Evolutionary conservation across 2,113 vertebrate species (phyloP).

Genomic region (Nesogale talazaci): DNA sequence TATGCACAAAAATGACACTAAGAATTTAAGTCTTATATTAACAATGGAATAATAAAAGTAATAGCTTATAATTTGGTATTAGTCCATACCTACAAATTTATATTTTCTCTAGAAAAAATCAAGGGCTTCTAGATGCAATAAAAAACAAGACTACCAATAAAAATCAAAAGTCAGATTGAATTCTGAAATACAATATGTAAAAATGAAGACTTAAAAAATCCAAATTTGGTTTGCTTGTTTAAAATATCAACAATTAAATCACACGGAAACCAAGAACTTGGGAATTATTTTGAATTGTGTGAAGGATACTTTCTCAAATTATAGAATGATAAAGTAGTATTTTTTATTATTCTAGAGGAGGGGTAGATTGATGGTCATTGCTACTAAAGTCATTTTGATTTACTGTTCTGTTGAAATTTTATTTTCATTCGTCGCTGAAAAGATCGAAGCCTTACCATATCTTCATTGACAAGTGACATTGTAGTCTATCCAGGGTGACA

Average conservation of each 20-base stretch:
- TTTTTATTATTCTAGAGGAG: slow-evolving; percentile 42
- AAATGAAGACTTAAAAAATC: neutral
- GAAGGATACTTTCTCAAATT: slow-evolving; percentile 41
- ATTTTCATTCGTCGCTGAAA: slow-evolving; percentile 50
- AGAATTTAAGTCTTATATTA: neutral
- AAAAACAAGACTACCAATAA: neutral
- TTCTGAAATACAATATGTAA: neutral
- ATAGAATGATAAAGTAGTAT: slow-evolving; percentile 53
- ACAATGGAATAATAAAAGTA: neutral
- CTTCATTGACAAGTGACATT: slow-evolving; percentile 62
- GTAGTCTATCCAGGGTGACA: slow-evolving; percentile 28
- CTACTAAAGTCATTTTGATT: slow-evolving; percentile 67
- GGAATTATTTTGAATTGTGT: neutral
- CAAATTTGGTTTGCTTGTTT: slow-evolving; percentile 12
- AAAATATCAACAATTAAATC: neutral
- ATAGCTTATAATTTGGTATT: neutral
- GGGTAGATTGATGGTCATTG: slow-evolving; percentile 51
- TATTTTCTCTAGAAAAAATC: neutral
- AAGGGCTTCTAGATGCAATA: neutral
- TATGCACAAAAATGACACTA: neutral
- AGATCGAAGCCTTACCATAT: slow-evolving; percentile 67
- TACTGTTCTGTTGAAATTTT: slow-evolving; percentile 75
- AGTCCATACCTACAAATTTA: neutral
- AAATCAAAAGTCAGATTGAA: neutral
- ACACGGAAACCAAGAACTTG: neutral